Percentiles rank a stretch among this genome's conserved stretches.
Evolutionary conservation across 2,797 vertebrate genomes (phyloP).

Genomic region (Buphagus erythrorhynchus): DNA sequence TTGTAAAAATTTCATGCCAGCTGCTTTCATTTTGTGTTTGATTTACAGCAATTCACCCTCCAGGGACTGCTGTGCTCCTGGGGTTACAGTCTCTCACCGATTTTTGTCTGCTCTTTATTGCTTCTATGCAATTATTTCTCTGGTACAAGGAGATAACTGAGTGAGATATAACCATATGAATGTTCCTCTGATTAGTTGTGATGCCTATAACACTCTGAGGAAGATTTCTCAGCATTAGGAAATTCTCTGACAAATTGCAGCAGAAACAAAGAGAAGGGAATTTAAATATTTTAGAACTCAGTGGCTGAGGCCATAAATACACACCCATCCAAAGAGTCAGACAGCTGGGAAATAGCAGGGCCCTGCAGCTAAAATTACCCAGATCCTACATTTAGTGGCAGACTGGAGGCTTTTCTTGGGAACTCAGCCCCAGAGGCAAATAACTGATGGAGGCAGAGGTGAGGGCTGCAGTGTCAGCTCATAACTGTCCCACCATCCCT

Average conservation of each 20-base stretch:
- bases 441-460: neutral
- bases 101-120: neutral
- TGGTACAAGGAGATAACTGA: neutral
- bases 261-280: neutral
- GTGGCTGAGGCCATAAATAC: neutral
- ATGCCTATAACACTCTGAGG: neutral
- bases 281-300: neutral
- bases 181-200: neutral
- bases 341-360: neutral
- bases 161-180: neutral
- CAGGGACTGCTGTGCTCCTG: neutral
- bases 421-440: neutral
- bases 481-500: accelerated
- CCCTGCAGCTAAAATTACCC: neutral
- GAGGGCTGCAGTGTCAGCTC: neutral
- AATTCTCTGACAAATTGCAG: neutral
- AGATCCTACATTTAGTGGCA: neutral
- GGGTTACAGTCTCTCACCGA: neutral
- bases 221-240: neutral
- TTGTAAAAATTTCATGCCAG: neutral
- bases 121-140: neutral
- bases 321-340: neutral
- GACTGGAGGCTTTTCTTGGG: neutral
- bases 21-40: neutral
- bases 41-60: neutral